Evolutionary conservation across 2,113 vertebrate species (phyloP).

Genomic region (Spilogale gracilis): DNA sequence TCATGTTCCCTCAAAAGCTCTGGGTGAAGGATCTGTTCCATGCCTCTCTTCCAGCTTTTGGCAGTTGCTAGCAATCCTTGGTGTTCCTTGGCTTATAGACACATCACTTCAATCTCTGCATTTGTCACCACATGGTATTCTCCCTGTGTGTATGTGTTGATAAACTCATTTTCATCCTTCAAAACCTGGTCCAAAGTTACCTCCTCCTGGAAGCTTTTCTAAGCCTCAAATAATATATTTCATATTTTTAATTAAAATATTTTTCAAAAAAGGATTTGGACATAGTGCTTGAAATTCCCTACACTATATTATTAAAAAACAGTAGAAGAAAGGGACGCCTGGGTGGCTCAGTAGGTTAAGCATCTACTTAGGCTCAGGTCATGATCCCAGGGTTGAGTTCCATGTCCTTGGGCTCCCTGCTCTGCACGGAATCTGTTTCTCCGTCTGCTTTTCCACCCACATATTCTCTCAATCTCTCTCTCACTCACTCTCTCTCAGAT

Average conservation of each 20-base stretch:
- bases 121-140: background rate
- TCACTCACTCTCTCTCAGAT: too few species aligned
- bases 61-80: background rate
- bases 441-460: background rate
- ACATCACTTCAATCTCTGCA: background rate
- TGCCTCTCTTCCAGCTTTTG: background rate
- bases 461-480: background rate
- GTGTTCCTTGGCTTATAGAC: background rate
- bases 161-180: background rate
- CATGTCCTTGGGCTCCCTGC: background rate
- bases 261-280: background rate
- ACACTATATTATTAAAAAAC: background rate
- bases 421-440: background rate
- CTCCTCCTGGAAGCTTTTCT: background rate
- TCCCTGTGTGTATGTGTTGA: background rate
- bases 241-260: slow-evolving; percentile 30
- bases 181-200: background rate
- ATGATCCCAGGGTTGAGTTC: background rate
- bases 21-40: background rate
- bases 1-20: background rate
- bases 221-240: background rate
- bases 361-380: background rate
- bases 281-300: background rate
- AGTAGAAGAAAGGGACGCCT: background rate
- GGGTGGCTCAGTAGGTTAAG: background rate